Conservation (phyloP, 2,797 vertebrate species). For the Echeneis naucrates region DNA sequence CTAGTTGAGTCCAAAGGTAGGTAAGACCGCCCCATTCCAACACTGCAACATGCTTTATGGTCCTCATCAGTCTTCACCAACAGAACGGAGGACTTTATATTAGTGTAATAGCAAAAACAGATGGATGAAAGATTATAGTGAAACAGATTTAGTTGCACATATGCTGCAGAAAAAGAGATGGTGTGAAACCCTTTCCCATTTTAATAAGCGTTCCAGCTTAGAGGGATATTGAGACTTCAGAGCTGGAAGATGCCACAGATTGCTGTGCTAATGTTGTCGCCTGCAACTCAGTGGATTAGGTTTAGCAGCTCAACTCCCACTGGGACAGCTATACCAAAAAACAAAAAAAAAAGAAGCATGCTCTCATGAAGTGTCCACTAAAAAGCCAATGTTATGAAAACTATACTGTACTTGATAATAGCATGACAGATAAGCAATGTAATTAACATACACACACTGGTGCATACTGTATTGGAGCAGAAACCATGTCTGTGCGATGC, state of each 20-base stretch:
- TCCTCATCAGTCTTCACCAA: conserved; percentile 49
- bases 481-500: conserved; percentile 44
- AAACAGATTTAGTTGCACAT: conserved; percentile 65
- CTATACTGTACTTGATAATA: conserved; percentile 60
- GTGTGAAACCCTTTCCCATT: conserved; percentile 54
- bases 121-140: conserved; percentile 63
- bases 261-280: conserved; percentile 63
- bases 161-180: conserved; percentile 55
- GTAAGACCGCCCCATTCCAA: neutral
- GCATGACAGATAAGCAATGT: conserved; percentile 69
- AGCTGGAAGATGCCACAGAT: conserved; percentile 67
- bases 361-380: conserved; percentile 47
- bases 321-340: conserved; percentile 34
- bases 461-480: conserved; percentile 43
- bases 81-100: conserved; percentile 50
- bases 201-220: conserved; percentile 70
- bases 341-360: conserved; percentile 32
- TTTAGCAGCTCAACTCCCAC: conserved; percentile 56
- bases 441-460: conserved; percentile 67
- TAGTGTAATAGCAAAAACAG: conserved; percentile 55
- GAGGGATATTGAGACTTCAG: conserved; percentile 64
- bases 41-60: conserved; percentile 16
- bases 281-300: conserved; percentile 63
- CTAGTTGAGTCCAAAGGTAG: conserved; percentile 8
- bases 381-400: conserved; percentile 66